Percentiles rank a stretch among this genome's conserved stretches.
These are phyloP conservation scores for Menidia menidia DNA, from an alignment of 2,797 vertebrate genomes.

Conservation along the genomic window DNA sequence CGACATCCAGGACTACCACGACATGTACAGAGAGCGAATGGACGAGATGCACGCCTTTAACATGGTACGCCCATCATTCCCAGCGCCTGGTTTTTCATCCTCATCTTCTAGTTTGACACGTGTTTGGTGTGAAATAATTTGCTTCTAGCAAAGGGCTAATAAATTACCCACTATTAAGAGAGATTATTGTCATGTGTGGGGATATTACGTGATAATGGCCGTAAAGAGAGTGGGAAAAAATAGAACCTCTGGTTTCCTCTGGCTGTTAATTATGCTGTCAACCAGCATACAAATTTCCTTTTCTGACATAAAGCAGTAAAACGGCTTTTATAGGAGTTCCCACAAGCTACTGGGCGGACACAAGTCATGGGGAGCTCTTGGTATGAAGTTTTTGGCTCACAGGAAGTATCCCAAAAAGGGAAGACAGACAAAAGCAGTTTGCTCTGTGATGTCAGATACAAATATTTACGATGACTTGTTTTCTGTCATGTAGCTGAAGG, in stretches of 20 bases:
- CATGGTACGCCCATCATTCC: conserved; percentile 83
- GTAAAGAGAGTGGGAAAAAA: conserved; percentile 33
- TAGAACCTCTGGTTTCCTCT: conserved; percentile 12
- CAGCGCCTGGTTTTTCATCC: background rate
- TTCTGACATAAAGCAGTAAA: conserved; percentile 56
- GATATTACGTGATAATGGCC: conserved; percentile 32
- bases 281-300: conserved; percentile 42
- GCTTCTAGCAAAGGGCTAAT: conserved; percentile 28
- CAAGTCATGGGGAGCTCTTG: conserved; percentile 27
- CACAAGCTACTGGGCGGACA: conserved; percentile 35
- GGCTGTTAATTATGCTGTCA: conserved; percentile 59
- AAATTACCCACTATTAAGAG: conserved; percentile 39
- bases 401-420: background rate
- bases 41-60: conserved; percentile 95
- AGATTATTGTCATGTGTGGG: conserved; percentile 42
- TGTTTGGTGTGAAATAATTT: conserved; percentile 14
- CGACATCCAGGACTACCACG: conserved; percentile 88
- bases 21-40: conserved; percentile 85
- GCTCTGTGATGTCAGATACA: background rate
- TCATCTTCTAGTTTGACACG: background rate
- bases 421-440: background rate
- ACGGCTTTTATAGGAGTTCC: conserved; percentile 30
- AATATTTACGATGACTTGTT: background rate
- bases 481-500: conserved; percentile 87
- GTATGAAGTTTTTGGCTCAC: background rate